Percentiles rank a stretch among this genome's conserved stretches.
phyloP scores from a whole-genome alignment of 2,888 invertebrate genomes.

The Eupithecia subfuscata region DNA sequence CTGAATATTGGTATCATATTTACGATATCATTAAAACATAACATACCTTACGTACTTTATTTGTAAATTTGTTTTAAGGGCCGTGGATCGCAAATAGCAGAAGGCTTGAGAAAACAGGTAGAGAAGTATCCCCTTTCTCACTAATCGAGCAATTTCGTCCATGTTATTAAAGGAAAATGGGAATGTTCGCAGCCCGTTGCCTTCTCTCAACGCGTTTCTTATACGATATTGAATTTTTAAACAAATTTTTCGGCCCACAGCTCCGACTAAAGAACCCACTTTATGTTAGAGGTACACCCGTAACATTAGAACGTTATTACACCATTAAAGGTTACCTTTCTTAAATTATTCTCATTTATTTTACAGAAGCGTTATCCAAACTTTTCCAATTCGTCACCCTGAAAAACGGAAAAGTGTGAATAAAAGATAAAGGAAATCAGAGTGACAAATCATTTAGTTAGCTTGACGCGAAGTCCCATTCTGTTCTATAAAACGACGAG shows the following conservation, averaged over 20 bases:
- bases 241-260: conserved; percentile 77
- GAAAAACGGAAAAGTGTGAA: conserved; percentile 16
- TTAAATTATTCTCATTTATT: conserved; percentile 60
- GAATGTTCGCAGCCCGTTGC: conserved; percentile 80
- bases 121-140: conserved; percentile 66
- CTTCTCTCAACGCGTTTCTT: conserved; percentile 78
- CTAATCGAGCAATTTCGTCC: conserved; percentile 81
- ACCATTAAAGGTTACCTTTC: conserved; percentile 62
- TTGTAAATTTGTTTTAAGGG: background rate
- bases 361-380: conserved; percentile 27
- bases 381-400: conserved; percentile 18
- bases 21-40: conserved; percentile 2
- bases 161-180: conserved; percentile 81
- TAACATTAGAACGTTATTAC: conserved; percentile 72
- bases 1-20: background rate
- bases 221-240: conserved; percentile 82
- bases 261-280: conserved; percentile 62
- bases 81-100: conserved; percentile 55
- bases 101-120: conserved; percentile 54
- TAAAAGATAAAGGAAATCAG: conserved; percentile 26
- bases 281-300: conserved; percentile 57
- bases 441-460: conserved; percentile 28
- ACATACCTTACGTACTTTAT: background rate
- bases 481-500: conserved; percentile 29
- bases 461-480: conserved; percentile 27